phyloP scores from a whole-genome alignment of 2,888 invertebrate genomes.

The Aquatica leii region DNA sequence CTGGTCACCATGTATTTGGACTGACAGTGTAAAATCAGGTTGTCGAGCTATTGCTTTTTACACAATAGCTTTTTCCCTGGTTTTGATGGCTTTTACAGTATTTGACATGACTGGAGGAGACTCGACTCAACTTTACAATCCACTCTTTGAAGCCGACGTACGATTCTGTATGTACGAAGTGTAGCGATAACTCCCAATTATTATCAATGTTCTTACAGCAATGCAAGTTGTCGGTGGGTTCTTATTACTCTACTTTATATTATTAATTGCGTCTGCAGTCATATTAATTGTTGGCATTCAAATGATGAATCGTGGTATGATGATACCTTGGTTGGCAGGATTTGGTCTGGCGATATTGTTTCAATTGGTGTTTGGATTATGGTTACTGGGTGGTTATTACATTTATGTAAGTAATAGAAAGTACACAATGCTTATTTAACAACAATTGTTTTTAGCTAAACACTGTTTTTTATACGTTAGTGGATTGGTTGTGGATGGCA shows the following conservation, averaged over 20 bases:
- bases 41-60: slow-evolving; percentile 83
- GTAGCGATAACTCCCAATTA: not conserved
- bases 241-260: slow-evolving; percentile 67
- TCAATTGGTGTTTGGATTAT: slow-evolving; percentile 81
- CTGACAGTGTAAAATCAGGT: slow-evolving; percentile 77
- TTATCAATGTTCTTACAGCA: slow-evolving; percentile 64
- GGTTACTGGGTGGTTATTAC: slow-evolving; percentile 89
- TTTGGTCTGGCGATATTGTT: slow-evolving; percentile 77
- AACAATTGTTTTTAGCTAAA: slow-evolving; percentile 73
- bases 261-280: slow-evolving; percentile 66
- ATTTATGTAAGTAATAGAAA: slow-evolving; percentile 90
- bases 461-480: slow-evolving; percentile 77
- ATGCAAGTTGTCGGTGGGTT: slow-evolving; percentile 75
- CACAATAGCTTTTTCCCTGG: slow-evolving; percentile 75
- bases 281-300: slow-evolving; percentile 71
- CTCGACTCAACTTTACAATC: slow-evolving; percentile 87
- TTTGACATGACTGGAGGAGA: slow-evolving; percentile 89
- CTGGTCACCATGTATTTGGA: slow-evolving; percentile 91
- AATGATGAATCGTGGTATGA: slow-evolving; percentile 78
- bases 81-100: slow-evolving; percentile 75
- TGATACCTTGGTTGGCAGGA: slow-evolving; percentile 80
- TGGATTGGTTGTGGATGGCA: slow-evolving; percentile 83
- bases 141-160: slow-evolving; percentile 87
- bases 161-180: slow-evolving; percentile 72
- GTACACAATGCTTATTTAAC: no score